Evolutionary conservation across 2,113 vertebrate genomes (phyloP).

Genomic region (Echinops telfairi): DNA sequence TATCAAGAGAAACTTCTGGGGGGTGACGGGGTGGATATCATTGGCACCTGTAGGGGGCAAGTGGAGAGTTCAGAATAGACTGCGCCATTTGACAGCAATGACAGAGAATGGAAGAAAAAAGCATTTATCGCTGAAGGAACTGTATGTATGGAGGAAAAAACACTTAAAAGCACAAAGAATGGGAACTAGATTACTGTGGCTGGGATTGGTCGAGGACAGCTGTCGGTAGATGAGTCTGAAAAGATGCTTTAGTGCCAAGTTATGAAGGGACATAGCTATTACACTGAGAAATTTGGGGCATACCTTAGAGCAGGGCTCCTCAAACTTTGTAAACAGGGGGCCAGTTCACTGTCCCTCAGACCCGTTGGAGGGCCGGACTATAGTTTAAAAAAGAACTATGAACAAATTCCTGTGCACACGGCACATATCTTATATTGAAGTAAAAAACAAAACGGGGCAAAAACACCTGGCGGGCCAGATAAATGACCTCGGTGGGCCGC

Average conservation of each 20-base stretch:
- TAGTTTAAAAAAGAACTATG: too few relatives aligned
- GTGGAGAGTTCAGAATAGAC: neutral
- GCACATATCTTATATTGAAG: too few relatives aligned
- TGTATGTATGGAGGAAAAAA: neutral
- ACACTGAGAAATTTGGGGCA: conserved; percentile 38
- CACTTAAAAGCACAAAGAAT: neutral
- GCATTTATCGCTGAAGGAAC: neutral
- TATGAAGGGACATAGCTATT: neutral
- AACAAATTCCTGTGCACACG: too few relatives aligned
- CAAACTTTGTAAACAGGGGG: too few relatives aligned
- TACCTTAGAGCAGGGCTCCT: too few relatives aligned
- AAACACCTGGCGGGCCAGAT: too few relatives aligned
- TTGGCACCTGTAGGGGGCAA: neutral
- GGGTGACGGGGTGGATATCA: neutral
- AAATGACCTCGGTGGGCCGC: too few relatives aligned
- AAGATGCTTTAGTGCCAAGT: neutral
- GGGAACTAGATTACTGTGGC: neutral
- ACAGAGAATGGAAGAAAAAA: neutral
- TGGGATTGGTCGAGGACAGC: neutral
- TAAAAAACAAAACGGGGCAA: too few relatives aligned
- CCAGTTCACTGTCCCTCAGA: too few relatives aligned
- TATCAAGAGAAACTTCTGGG: neutral
- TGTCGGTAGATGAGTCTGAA: conserved; percentile 8
- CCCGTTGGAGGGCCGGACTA: too few relatives aligned
- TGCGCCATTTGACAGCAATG: neutral